Evolutionary conservation across 2,888 invertebrate genomes (phyloP).

Genomic region (Hedya salicella): DNA sequence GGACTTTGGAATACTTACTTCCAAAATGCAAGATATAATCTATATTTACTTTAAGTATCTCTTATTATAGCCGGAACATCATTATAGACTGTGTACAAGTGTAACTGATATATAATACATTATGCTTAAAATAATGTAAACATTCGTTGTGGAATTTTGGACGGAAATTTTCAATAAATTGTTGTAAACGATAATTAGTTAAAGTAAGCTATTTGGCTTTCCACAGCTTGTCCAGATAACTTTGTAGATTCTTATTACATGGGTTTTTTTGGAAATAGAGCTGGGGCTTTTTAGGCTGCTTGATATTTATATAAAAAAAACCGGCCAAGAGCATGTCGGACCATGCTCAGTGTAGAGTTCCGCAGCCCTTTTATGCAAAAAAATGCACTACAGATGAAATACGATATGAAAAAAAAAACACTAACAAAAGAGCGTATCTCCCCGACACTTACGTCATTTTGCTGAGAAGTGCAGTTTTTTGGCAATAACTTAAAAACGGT

Average conservation of each 20-base stretch:
- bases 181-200: not conserved
- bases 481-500: too few relatives aligned
- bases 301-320: too few relatives aligned
- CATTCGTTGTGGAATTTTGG: not conserved
- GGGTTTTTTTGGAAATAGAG: too few relatives aligned
- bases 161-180: not conserved
- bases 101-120: constrained; percentile 39
- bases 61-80: constrained; percentile 27
- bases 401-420: too few relatives aligned
- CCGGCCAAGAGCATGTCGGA: too few relatives aligned
- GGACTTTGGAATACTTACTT: not conserved
- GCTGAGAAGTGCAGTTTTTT: too few relatives aligned
- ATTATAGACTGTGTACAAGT: constrained; percentile 27
- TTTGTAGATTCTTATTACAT: not conserved
- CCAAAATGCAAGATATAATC: constrained; percentile 1
- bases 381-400: too few relatives aligned
- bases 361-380: too few relatives aligned
- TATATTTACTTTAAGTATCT: constrained; percentile 34
- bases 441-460: too few relatives aligned
- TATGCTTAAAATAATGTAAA: constrained; percentile 19
- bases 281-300: too few relatives aligned
- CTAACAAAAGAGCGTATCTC: too few relatives aligned
- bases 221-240: not conserved
- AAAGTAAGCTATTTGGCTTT: not conserved
- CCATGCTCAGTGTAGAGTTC: too few relatives aligned